Conservation (phyloP, 2,113 vertebrate species). For the Petaurus breviceps region DNA sequence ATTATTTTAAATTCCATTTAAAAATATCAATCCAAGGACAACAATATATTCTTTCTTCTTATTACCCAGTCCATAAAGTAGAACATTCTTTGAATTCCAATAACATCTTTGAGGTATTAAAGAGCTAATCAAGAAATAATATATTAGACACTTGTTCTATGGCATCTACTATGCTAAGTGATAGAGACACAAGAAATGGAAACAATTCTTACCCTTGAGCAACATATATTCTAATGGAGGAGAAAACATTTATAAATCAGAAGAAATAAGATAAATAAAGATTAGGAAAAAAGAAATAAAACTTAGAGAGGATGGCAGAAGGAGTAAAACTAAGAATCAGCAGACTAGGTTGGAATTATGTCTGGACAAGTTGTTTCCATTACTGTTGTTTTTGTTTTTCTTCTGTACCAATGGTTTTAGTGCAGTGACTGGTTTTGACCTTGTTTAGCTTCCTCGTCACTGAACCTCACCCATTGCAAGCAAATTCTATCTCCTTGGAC, state of each 20-base stretch:
- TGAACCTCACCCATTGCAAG: not conserved
- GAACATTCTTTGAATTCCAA: not conserved
- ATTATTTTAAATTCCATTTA: not conserved
- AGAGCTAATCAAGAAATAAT: not conserved
- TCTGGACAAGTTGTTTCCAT: not conserved
- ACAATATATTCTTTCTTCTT: not conserved
- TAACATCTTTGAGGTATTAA: not conserved
- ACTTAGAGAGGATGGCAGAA: not conserved
- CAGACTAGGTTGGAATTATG: not conserved
- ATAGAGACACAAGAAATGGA: not conserved
- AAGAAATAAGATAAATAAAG: not conserved
- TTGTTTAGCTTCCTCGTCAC: not conserved
- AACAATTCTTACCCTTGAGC: not conserved
- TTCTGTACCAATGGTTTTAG: not conserved
- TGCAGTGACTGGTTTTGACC: not conserved
- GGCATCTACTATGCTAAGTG: not conserved
- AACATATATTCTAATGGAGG: not conserved
- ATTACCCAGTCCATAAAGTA: not conserved
- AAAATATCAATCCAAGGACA: not conserved
- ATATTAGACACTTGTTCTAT: not conserved
- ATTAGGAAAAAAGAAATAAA: not conserved
- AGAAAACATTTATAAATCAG: not conserved
- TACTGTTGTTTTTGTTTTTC: not conserved
- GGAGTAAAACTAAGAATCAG: not conserved
- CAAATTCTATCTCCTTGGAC: not conserved